These are phyloP conservation scores for Scaptomyza caliginosa DNA, from an alignment of 2,888 invertebrate genomes.

Conservation along the genomic window DNA sequence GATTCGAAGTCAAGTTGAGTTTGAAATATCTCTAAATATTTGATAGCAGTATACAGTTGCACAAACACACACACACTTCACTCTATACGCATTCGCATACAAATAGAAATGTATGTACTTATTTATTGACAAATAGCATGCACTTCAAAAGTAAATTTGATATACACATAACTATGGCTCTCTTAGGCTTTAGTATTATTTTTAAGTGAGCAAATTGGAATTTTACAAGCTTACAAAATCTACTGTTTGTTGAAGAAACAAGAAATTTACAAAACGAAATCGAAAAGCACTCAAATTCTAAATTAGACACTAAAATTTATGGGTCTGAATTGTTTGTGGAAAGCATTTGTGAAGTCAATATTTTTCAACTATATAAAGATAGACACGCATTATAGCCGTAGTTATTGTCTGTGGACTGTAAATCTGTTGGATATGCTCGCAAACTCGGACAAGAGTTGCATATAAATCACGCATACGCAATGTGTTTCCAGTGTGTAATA, in stretches of 20 bases:
- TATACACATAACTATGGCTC: no score
- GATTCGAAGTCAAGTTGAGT: constrained; percentile 2
- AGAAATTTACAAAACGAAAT: constrained; percentile 2
- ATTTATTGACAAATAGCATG: constrained; percentile 24
- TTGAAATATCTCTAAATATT: constrained; percentile 41
- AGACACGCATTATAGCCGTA: constrained; percentile 25
- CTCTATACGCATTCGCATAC: constrained; percentile 4
- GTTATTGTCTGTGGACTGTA: constrained; percentile 31
- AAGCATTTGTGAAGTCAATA: constrained; percentile 17
- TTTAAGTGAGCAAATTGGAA: no score
- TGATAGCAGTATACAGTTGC: constrained; percentile 13
- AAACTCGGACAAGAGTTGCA: constrained; percentile 24
- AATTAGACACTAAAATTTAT: constrained; percentile 35
- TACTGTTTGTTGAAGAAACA: no score
- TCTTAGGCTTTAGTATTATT: no score
- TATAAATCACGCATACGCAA: constrained; percentile 75
- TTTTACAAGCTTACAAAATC: no score
- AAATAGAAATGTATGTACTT: background rate
- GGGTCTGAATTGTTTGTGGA: background rate
- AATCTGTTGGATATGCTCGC: constrained; percentile 24
- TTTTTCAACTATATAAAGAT: constrained; percentile 14
- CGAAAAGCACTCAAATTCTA: constrained; percentile 13
- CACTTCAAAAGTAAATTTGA: background rate
- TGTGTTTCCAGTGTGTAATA: constrained; percentile 48
- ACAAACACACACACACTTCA: constrained; percentile 2